These are phyloP conservation scores for Leptinotarsa undecemlineata DNA, from an alignment of 1,140 invertebrate genomes.

Conservation along the genomic window DNA sequence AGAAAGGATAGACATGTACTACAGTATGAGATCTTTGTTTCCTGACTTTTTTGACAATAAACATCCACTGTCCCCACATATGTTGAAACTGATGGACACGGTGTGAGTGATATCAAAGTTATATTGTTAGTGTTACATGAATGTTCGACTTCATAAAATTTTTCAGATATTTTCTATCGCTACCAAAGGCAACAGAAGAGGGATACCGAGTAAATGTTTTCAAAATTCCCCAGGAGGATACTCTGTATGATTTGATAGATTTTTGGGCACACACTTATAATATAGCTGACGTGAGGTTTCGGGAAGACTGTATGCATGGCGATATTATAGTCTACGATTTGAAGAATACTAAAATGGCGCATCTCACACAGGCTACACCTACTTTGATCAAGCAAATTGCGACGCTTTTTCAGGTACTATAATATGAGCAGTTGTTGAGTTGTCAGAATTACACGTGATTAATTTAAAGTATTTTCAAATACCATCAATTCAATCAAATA, in stretches of 20 bases:
- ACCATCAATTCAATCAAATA: no score
- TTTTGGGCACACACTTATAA: conserved; percentile 37
- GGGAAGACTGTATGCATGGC: conserved; percentile 30
- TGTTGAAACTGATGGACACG: not conserved
- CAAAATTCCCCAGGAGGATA: conserved; percentile 27
- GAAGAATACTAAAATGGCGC: conserved; percentile 26
- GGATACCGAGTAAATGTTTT: conserved; percentile 34
- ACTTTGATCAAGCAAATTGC: conserved; percentile 27
- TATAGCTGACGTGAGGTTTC: conserved; percentile 34
- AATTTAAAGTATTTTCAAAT: no score
- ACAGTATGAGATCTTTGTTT: conserved; percentile 61
- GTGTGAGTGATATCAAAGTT: not conserved
- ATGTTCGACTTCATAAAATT: not conserved
- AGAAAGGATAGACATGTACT: conserved; percentile 66
- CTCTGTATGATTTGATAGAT: conserved; percentile 28
- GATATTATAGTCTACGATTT: conserved; percentile 38
- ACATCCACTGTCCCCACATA: conserved; percentile 47
- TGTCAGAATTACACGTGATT: no score
- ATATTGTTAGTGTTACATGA: no score
- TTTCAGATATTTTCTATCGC: conserved; percentile 34
- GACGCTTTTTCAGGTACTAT: conserved; percentile 34
- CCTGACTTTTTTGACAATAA: conserved; percentile 60
- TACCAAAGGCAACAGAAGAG: conserved; percentile 35
- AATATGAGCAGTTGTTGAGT: not conserved
- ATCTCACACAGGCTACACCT: conserved; percentile 30